These are phyloP conservation scores for Electrona antarctica DNA, from an alignment of 2,113 vertebrate genomes.

Conservation along the genomic window DNA sequence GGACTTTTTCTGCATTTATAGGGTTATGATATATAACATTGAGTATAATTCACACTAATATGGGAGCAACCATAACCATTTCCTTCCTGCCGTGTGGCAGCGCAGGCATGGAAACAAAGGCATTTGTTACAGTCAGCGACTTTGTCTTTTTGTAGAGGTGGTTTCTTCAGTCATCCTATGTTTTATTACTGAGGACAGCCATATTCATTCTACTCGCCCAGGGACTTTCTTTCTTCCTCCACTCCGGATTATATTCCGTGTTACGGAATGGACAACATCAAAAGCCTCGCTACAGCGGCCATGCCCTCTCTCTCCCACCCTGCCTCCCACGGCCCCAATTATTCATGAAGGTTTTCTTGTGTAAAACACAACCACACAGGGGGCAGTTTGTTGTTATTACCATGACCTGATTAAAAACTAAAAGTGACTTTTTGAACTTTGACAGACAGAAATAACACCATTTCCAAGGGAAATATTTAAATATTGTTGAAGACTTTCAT, in stretches of 20 bases:
- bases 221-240: constrained; percentile 8
- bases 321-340: constrained; percentile 36
- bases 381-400: constrained; percentile 47
- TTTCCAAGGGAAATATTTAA: neutral
- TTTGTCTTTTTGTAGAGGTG: constrained; percentile 5
- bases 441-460: constrained; percentile 2
- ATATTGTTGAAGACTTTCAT: neutral
- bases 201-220: constrained; percentile 3
- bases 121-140: constrained; percentile 22
- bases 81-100: neutral
- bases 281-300: constrained; percentile 38
- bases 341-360: constrained; percentile 62
- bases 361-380: constrained; percentile 30
- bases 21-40: neutral
- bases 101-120: constrained; percentile 6
- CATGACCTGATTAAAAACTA: constrained; percentile 53
- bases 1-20: no score
- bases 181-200: constrained; percentile 21
- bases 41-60: neutral
- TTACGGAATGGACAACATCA: constrained; percentile 52
- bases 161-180: constrained; percentile 23
- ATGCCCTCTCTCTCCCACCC: constrained; percentile 8
- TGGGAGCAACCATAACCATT: neutral
- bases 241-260: constrained; percentile 26
- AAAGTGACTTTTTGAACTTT: constrained; percentile 16